Evolutionary conservation across 2,888 invertebrate species (phyloP).

Genomic region (Chrysotoxum bicinctum): DNA sequence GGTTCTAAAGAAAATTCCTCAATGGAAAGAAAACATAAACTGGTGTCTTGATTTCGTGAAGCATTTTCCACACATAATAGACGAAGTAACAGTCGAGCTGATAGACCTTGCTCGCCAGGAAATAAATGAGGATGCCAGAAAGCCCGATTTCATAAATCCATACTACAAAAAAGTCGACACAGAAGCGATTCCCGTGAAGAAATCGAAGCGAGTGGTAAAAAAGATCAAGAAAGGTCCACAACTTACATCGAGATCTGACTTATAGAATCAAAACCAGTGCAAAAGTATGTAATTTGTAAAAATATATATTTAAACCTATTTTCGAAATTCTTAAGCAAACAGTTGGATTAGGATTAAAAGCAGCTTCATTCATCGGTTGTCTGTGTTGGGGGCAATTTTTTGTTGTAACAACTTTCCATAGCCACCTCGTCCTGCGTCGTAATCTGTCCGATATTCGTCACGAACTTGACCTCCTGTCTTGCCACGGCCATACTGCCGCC

Average conservation of each 20-base stretch:
- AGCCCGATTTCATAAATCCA: constrained; percentile 56
- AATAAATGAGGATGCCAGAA: constrained; percentile 72
- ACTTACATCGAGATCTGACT: constrained; percentile 21
- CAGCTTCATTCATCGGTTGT: constrained; percentile 78
- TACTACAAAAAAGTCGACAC: constrained; percentile 8
- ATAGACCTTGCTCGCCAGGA: constrained; percentile 73
- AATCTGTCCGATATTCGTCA: constrained; percentile 99
- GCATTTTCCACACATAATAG: constrained; percentile 69
- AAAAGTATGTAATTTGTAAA: constrained; percentile 33
- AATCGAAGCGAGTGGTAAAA: constrained; percentile 14
- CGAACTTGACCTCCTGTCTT: constrained; percentile 99
- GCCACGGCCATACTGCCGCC: constrained; percentile 98
- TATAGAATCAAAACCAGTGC: constrained; percentile 11
- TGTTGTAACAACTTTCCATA: constrained; percentile 97
- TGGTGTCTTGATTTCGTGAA: constrained; percentile 74
- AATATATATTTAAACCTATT: constrained; percentile 67
- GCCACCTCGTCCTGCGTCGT: constrained; percentile 97
- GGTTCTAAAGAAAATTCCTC: constrained; percentile 54
- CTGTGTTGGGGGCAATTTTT: constrained; percentile 87
- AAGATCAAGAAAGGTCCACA: constrained; percentile 50
- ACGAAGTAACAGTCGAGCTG: constrained; percentile 70
- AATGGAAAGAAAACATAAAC: constrained; percentile 72
- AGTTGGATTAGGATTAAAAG: constrained; percentile 8
- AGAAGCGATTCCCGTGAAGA: background rate
- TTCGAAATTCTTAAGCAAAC: constrained; percentile 41